These are phyloP conservation scores for Drosophila virilis DNA, from an alignment of 1,140 invertebrate species.

Conservation along the genomic window DNA sequence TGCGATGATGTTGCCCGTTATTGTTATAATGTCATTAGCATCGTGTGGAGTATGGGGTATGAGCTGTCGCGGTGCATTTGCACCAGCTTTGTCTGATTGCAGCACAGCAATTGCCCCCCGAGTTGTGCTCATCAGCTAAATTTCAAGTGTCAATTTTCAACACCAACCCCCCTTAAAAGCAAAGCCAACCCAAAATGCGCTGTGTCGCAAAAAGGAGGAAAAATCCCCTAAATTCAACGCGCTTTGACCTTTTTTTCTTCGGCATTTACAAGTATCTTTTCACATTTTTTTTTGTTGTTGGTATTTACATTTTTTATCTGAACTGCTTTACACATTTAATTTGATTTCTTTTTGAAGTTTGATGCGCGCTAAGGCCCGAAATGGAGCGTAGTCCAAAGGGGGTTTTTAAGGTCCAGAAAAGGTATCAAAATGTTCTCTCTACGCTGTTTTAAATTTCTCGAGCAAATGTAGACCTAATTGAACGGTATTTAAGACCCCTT, in stretches of 20 bases:
- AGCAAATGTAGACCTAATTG: background rate
- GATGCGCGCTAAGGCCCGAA: slow-evolving; percentile 54
- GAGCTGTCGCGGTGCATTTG: slow-evolving; percentile 49
- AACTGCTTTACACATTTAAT: slow-evolving; percentile 80
- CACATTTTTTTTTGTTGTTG: slow-evolving; percentile 22
- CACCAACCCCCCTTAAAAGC: slow-evolving; percentile 50
- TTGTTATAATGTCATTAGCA: slow-evolving; percentile 80
- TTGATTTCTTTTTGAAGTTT: slow-evolving; percentile 83
- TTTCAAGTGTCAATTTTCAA: slow-evolving; percentile 82
- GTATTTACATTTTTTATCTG: slow-evolving; percentile 58
- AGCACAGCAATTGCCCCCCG: slow-evolving; percentile 34
- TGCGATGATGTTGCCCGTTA: slow-evolving; percentile 69
- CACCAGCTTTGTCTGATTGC: slow-evolving; percentile 73
- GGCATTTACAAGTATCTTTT: slow-evolving; percentile 63
- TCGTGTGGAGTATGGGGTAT: slow-evolving; percentile 9
- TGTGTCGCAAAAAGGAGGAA: slow-evolving; percentile 32
- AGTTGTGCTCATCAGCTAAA: slow-evolving; percentile 34
- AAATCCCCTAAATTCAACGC: slow-evolving; percentile 73
- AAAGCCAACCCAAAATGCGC: slow-evolving; percentile 4
- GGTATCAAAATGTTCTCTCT: background rate
- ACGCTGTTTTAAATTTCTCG: background rate
- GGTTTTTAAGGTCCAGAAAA: background rate
- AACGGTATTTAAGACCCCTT: background rate
- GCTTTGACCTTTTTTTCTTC: slow-evolving; percentile 71
- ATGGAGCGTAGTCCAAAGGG: slow-evolving; percentile 19